Evolutionary conservation across 2,888 invertebrate genomes (phyloP).

Genomic region (Ophion ventricosus): DNA sequence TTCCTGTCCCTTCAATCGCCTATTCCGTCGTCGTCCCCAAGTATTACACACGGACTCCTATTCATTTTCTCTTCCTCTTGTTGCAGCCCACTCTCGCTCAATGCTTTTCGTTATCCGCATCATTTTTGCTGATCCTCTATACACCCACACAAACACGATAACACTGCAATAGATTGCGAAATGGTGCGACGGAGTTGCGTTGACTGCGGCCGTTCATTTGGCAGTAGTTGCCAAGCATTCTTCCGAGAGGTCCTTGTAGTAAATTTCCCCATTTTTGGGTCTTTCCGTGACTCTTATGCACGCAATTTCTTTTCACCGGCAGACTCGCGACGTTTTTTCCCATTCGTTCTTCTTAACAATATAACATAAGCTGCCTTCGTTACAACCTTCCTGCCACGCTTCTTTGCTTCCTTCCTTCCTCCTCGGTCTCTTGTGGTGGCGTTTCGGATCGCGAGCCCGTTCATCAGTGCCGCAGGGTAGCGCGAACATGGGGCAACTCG

Average conservation of each 20-base stretch:
- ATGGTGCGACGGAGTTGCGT: slow-evolving; percentile 78
- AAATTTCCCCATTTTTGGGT: slow-evolving; percentile 12
- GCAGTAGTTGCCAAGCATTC: slow-evolving; percentile 56
- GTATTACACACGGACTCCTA: slow-evolving; percentile 6
- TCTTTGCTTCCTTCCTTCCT: neutral
- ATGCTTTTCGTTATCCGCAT: neutral
- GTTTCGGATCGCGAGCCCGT: neutral
- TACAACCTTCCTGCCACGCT: neutral
- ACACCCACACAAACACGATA: neutral
- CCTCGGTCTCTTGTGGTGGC: neutral
- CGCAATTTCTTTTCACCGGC: neutral
- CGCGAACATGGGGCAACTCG: slow-evolving; percentile 61
- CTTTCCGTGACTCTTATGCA: neutral
- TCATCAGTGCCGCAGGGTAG: neutral
- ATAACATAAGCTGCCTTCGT: neutral
- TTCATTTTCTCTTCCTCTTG: slow-evolving; percentile 10
- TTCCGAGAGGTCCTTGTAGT: slow-evolving; percentile 51
- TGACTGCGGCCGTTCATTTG: slow-evolving; percentile 82
- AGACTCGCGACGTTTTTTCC: too few relatives aligned
- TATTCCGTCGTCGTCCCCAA: slow-evolving; percentile 18
- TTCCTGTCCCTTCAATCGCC: slow-evolving; percentile 14
- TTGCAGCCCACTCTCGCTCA: neutral
- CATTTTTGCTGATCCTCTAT: slow-evolving; percentile 38
- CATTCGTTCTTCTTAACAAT: too few relatives aligned
- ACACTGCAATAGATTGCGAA: slow-evolving; percentile 34